Conservation (phyloP, 2,797 vertebrate species). For the Erithacus rubecula region DNA sequence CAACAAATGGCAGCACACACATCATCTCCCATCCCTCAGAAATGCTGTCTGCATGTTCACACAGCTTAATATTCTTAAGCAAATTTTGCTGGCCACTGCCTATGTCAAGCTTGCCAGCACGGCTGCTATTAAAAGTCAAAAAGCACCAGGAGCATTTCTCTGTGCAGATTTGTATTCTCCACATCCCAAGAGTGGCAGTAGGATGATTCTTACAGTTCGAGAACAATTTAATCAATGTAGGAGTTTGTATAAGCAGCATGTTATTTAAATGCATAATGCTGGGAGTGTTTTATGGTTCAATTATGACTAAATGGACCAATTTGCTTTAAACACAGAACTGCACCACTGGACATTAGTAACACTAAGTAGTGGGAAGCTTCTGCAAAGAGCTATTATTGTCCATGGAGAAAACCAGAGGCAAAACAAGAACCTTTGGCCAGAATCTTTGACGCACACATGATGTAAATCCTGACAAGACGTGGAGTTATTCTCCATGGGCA, state of each 20-base stretch:
- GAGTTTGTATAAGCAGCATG: neutral
- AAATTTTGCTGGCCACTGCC: neutral
- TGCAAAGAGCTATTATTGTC: neutral
- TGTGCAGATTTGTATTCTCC: neutral
- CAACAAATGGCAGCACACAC: neutral
- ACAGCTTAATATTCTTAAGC: neutral
- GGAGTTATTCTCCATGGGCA: neutral
- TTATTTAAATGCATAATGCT: neutral
- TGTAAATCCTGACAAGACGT: neutral
- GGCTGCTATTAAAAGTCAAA: neutral
- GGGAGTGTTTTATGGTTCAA: constrained; percentile 7
- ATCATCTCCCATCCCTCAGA: neutral
- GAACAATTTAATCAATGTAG: constrained; percentile 3
- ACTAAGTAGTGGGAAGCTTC: neutral
- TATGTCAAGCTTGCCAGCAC: neutral
- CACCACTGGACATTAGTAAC: constrained; percentile 26
- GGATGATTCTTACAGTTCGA: neutral
- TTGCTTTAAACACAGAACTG: neutral
- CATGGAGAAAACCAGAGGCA: neutral
- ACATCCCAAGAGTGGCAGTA: neutral
- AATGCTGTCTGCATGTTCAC: neutral
- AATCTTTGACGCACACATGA: neutral
- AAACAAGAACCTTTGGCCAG: neutral
- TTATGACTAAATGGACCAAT: constrained; percentile 29
- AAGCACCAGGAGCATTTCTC: neutral